Evolutionary conservation across 2,113 vertebrate species (phyloP).

Genomic region (Pholis gunnellus): DNA sequence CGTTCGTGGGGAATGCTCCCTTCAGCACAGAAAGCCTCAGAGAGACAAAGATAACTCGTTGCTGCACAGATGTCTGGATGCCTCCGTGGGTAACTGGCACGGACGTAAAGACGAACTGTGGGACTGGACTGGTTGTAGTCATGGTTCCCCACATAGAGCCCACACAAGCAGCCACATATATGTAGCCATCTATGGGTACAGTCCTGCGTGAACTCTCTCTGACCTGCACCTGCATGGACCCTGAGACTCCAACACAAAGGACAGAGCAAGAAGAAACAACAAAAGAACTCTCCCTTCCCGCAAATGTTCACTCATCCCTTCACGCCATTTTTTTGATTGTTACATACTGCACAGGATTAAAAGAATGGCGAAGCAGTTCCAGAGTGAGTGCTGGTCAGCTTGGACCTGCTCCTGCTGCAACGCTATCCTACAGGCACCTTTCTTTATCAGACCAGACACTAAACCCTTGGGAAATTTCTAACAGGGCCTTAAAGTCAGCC

Average conservation of each 20-base stretch:
- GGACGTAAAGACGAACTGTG: no score
- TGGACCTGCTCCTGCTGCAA: slow-evolving; percentile 18
- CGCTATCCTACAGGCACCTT: not conserved
- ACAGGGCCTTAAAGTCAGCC: slow-evolving; percentile 12
- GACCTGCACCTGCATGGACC: slow-evolving; percentile 3
- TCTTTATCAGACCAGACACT: slow-evolving; percentile 10
- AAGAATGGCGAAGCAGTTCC: not conserved
- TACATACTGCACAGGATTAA: slow-evolving; percentile 63
- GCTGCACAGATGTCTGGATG: not conserved
- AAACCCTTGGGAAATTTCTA: slow-evolving; percentile 40
- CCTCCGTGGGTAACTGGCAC: no score
- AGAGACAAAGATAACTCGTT: not conserved
- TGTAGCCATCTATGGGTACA: not conserved
- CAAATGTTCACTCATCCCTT: slow-evolving; percentile 30
- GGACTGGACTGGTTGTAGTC: no score
- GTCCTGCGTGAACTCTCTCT: slow-evolving; percentile 24
- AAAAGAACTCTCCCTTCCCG: slow-evolving; percentile 28
- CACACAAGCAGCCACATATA: no score
- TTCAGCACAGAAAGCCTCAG: not conserved
- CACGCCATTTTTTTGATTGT: slow-evolving; percentile 32
- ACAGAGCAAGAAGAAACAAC: not conserved
- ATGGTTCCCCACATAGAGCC: no score
- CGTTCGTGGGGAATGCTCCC: not conserved
- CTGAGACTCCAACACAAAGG: not conserved
- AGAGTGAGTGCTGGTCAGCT: slow-evolving; percentile 17